Base-by-base conservation (phyloP, 2,797 vertebrate genomes). In the Catharus ustulatus region DNA sequence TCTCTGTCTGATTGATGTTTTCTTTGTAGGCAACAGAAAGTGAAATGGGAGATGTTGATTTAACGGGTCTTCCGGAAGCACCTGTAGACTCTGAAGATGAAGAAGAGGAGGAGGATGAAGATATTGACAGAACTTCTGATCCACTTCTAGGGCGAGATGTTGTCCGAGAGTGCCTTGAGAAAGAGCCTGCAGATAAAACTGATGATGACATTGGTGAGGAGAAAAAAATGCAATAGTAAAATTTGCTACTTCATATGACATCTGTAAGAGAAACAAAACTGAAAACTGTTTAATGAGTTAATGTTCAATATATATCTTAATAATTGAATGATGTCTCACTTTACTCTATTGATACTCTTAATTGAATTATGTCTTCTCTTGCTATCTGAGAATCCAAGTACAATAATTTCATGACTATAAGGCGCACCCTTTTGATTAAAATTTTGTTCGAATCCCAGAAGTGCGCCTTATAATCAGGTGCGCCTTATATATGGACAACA, bases 81-180 rank as follows among this genome's bases (percentile, higher is more conserved):
- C 98, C 99, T 30, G 99, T 99, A 76, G 99, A 99, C 98, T 99
- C 99, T 30, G 99, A 99, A 94, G 99, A 99, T 97, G 99, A 99
- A 67, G 99, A 99, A 36, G 99, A 99, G 29, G 99, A 99, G 85
- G 99, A 99, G 93, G 99, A 99, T 68, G 99, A 99, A 97, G 99
- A 99, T 67, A 98, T 99, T 91, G 99, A 99, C 93, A 98, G 99
- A 96, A 98, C 99, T 54, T 98, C 98, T 2, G 98, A 99, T 96
- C 98, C 99, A 2, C 97, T 99, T 32, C 97, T 99, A 30, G 98
- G 98, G 15, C 97, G 99, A 88, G 99, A 99, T 96, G 97, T 99
- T 93, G 99, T 99, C 80, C 98, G 99, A 81, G 99, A 99, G 95
- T 99, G 99, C 98, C 98, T 99, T 96, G 99, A 99, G 97, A 99